Percentiles rank a stretch among this genome's conserved stretches.
phyloP scores from a whole-genome alignment of 2,888 invertebrate species.

The Eulithis prunata region DNA sequence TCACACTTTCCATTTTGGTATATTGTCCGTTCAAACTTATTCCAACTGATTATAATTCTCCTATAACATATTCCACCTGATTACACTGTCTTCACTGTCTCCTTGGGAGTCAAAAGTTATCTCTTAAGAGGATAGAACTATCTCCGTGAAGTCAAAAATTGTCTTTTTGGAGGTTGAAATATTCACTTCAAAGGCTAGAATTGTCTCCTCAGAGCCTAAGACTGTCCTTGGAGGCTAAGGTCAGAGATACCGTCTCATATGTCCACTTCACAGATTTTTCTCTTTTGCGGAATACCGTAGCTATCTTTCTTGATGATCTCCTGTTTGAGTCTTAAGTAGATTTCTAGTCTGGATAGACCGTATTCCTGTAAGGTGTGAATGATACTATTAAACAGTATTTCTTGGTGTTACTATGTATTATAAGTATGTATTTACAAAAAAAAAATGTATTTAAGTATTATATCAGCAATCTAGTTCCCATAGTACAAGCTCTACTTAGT shows the following conservation, averaged over 20 bases:
- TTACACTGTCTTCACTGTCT: slow-evolving; percentile 1
- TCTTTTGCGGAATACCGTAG: slow-evolving; percentile 68
- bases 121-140: not conserved
- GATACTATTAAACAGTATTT: no score
- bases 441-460: no score
- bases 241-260: slow-evolving; percentile 65
- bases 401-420: no score
- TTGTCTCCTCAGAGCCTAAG: not conserved
- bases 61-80: not conserved
- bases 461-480: no score
- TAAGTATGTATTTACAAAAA: no score
- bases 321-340: slow-evolving; percentile 86
- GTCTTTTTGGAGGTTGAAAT: not conserved
- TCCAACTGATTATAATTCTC: slow-evolving; percentile 1
- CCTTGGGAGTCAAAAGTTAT: not conserved
- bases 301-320: slow-evolving; percentile 79
- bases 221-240: slow-evolving; percentile 17
- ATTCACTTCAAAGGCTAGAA: not conserved
- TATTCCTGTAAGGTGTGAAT: slow-evolving; percentile 83
- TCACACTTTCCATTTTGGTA: no score
- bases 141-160: not conserved
- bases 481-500: no score
- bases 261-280: slow-evolving; percentile 81
- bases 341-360: slow-evolving; percentile 85
- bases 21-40: not conserved